Percentiles rank a stretch among this genome's conserved stretches.
Conservation (phyloP, 1,140 invertebrate species). For the Ctenoplectra terminalis region DNA sequence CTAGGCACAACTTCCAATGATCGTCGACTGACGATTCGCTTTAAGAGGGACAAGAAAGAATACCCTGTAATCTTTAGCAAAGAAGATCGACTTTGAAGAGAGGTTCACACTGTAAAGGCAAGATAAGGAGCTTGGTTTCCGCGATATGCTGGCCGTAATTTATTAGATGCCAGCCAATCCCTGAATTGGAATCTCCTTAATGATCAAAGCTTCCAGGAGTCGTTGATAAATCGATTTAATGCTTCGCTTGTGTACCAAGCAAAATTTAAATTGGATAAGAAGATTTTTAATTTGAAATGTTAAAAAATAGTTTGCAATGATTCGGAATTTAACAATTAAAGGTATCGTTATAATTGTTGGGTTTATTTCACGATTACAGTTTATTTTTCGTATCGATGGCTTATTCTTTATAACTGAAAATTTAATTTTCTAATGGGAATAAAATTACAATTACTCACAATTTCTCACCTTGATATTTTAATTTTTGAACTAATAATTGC, state of each 20-base stretch:
- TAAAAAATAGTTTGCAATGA: too few species aligned
- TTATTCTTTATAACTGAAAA: too few species aligned
- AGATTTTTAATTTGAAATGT: neutral
- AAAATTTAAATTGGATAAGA: neutral
- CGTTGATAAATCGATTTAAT: neutral
- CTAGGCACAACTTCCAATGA: slow-evolving; percentile 16
- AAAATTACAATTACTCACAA: too few species aligned
- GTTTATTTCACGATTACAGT: too few species aligned
- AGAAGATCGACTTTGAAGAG: slow-evolving; percentile 15
- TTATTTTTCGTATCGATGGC: too few species aligned
- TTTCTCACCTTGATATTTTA: too few species aligned
- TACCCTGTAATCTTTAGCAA: slow-evolving; percentile 11
- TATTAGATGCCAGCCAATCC: slow-evolving; percentile 5
- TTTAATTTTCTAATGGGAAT: too few species aligned
- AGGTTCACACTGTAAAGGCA: slow-evolving; percentile 22
- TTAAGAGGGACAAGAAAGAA: slow-evolving; percentile 9
- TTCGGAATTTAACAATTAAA: too few species aligned
- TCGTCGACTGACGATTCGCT: slow-evolving; percentile 5
- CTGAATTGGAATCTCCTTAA: slow-evolving; percentile 35
- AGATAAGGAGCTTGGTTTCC: slow-evolving; percentile 26
- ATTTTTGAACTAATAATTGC: too few species aligned
- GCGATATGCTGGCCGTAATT: neutral
- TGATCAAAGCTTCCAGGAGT: neutral
- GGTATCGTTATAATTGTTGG: too few species aligned
- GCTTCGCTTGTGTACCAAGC: neutral